These are phyloP conservation scores for Callimorpha dominula DNA, from an alignment of 2,888 invertebrate species.

Conservation along the genomic window DNA sequence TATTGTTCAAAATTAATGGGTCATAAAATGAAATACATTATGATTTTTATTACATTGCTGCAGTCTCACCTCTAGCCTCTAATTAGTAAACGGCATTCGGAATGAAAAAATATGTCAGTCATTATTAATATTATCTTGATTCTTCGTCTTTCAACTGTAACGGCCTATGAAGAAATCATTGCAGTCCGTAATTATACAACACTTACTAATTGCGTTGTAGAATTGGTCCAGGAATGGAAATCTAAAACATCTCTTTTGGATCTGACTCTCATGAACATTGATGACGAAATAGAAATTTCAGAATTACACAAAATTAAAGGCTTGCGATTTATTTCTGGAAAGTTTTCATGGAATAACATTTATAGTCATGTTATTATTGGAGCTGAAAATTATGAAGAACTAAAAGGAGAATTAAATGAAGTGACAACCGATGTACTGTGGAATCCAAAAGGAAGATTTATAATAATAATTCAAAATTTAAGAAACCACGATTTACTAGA, in stretches of 20 bases:
- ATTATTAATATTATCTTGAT: not conserved
- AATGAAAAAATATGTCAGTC: not conserved
- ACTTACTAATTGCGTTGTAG: conserved; percentile 44
- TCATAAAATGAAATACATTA: no score
- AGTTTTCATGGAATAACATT: conserved; percentile 40
- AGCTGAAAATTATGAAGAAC: conserved; percentile 41
- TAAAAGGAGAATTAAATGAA: conserved; percentile 42
- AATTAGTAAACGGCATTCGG: no score
- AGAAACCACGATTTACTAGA: conserved; percentile 28
- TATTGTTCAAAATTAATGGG: no score
- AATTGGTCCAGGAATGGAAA: conserved; percentile 39
- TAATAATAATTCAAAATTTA: conserved; percentile 32
- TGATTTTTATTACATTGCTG: no score
- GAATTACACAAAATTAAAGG: conserved; percentile 44
- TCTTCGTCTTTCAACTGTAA: not conserved
- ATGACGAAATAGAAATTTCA: conserved; percentile 41
- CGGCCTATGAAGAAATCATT: not conserved
- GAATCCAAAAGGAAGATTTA: conserved; percentile 47
- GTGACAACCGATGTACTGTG: conserved; percentile 51
- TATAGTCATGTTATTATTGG: conserved; percentile 21
- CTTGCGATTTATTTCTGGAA: conserved; percentile 49
- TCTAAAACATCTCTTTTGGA: conserved; percentile 30
- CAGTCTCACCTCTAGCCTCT: no score
- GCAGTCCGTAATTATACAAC: not conserved
- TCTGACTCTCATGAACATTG: conserved; percentile 50